phyloP scores from a whole-genome alignment of 2,888 invertebrate genomes.

The Notodonta dromedarius region DNA sequence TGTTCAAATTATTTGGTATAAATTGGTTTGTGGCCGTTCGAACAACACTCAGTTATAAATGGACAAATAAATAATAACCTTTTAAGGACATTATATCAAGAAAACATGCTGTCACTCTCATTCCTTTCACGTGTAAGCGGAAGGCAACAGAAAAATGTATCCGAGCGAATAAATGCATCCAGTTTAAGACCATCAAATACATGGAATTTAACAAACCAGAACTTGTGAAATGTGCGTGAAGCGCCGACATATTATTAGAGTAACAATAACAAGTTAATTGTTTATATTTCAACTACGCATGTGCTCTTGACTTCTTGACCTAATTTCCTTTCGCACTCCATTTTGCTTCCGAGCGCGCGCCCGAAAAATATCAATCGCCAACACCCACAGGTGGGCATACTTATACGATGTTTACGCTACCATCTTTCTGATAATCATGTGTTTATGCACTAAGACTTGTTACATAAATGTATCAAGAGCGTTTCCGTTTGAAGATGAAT shows the following conservation, averaged over 20 bases:
- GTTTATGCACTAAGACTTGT: not conserved
- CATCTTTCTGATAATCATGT: not conserved
- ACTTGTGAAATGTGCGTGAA: no score
- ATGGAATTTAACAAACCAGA: no score
- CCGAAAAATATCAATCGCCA: conserved; percentile 28
- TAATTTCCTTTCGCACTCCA: conserved; percentile 25
- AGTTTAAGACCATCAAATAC: no score
- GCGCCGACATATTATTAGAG: not conserved
- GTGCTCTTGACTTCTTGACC: conserved; percentile 45
- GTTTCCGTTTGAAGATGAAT: not conserved
- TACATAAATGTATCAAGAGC: not conserved
- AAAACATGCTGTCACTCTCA: no score
- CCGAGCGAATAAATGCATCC: no score
- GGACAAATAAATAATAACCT: no score
- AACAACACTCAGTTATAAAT: no score
- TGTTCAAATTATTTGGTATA: no score
- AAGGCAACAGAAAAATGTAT: no score
- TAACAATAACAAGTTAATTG: conserved; percentile 9
- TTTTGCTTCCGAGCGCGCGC: conserved; percentile 14
- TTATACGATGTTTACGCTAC: not conserved
- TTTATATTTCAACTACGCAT: conserved; percentile 15
- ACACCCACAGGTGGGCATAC: not conserved
- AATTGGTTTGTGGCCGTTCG: no score
- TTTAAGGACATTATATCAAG: no score
- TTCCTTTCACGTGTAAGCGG: no score